These are phyloP conservation scores for Kuschelorhynchus macadamiae DNA, from an alignment of 2,888 invertebrate genomes.

Conservation along the genomic window DNA sequence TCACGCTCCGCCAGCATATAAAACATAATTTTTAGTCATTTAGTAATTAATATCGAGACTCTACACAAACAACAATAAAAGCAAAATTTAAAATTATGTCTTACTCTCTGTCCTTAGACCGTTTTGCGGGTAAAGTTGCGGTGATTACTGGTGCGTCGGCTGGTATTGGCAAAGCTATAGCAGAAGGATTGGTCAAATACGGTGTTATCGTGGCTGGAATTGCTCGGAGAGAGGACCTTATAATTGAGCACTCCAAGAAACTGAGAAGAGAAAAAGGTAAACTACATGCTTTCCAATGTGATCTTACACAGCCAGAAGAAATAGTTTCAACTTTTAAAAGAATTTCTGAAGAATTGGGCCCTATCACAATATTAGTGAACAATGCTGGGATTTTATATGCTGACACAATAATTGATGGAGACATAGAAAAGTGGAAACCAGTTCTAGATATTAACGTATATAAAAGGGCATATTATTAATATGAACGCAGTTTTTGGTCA, in stretches of 20 bases:
- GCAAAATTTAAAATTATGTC: slow-evolving; percentile 6
- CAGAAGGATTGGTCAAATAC: slow-evolving; percentile 52
- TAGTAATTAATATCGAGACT: no score
- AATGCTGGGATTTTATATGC: slow-evolving; percentile 36
- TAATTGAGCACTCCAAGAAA: slow-evolving; percentile 52
- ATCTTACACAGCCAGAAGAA: slow-evolving; percentile 57
- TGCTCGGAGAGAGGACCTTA: slow-evolving; percentile 54
- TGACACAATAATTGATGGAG: slow-evolving; percentile 48
- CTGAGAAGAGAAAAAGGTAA: slow-evolving; percentile 51
- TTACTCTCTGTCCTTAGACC: slow-evolving; percentile 47
- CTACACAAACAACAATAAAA: no score
- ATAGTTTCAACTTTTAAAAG: slow-evolving; percentile 56
- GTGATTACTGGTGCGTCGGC: slow-evolving; percentile 57
- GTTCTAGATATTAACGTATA: slow-evolving; percentile 43
- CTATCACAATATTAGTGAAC: slow-evolving; percentile 57
- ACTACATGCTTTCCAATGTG: slow-evolving; percentile 52
- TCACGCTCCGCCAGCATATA: no score
- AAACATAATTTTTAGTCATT: no score
- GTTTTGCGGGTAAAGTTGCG: slow-evolving; percentile 55
- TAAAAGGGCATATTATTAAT: slow-evolving; percentile 59
- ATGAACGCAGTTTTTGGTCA: slow-evolving; percentile 58
- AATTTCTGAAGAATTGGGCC: slow-evolving; percentile 56
- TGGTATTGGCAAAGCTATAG: slow-evolving; percentile 55
- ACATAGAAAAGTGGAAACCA: slow-evolving; percentile 51
- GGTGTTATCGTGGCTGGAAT: slow-evolving; percentile 57